phyloP scores from a whole-genome alignment of 1,140 invertebrate genomes.

The Tribolium castaneum region DNA sequence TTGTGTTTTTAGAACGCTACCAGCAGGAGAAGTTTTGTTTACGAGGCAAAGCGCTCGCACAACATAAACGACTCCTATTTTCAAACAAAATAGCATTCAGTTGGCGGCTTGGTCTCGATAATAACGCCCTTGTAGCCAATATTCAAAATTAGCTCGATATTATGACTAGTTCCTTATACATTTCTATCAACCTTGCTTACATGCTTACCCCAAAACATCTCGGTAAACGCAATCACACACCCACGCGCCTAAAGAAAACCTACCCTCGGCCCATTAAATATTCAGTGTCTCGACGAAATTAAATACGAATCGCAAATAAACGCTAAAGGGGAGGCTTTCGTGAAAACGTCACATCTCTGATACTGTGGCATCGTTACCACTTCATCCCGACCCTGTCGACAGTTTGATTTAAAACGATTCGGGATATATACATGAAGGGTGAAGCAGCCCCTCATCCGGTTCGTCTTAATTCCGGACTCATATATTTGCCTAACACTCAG shows the following conservation, averaged over 20 bases:
- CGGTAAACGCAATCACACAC: slow-evolving; percentile 1
- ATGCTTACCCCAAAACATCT: too few relatives aligned
- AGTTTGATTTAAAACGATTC: slow-evolving; percentile 13
- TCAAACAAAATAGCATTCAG: neutral
- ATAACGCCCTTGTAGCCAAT: neutral
- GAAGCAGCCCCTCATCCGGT: neutral
- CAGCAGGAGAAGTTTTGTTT: neutral
- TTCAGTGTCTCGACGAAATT: slow-evolving; percentile 29
- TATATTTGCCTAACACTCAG: slow-evolving; percentile 20
- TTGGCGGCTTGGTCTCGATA: neutral
- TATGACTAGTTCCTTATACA: neutral
- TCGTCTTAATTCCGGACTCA: slow-evolving; percentile 22
- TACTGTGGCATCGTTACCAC: slow-evolving; percentile 21
- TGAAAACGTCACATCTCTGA: slow-evolving; percentile 17
- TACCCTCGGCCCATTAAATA: neutral
- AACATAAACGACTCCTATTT: neutral
- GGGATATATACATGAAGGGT: neutral
- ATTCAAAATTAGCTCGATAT: neutral
- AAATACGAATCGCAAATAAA: slow-evolving; percentile 21
- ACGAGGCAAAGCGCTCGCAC: neutral
- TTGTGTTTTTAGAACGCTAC: neutral
- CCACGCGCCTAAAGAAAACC: neutral
- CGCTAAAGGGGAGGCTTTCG: neutral
- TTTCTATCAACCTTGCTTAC: neutral
- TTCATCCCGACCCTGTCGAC: slow-evolving; percentile 2